These are phyloP conservation scores for Leptura quadrifasciata DNA, from an alignment of 2,888 invertebrate species.

Conservation along the genomic window DNA sequence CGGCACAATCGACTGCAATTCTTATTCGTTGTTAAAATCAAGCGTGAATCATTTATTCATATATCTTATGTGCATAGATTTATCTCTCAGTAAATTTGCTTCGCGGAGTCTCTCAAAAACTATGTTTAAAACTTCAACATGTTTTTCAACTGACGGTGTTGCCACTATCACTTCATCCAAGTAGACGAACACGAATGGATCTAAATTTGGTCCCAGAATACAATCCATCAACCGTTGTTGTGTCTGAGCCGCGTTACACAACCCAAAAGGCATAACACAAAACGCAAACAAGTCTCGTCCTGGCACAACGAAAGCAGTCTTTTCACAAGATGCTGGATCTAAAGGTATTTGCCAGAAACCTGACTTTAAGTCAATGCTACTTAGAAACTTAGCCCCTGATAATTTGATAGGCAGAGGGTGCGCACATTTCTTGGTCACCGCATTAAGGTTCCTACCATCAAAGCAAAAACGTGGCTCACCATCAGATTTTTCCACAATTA, in stretches of 20 bases:
- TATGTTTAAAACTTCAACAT: conserved; percentile 8
- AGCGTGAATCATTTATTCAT: background rate
- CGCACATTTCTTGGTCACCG: too few relatives aligned
- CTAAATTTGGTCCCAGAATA: background rate
- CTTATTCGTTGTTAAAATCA: too few relatives aligned
- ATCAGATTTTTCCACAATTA: conserved; percentile 40
- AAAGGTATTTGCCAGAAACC: background rate
- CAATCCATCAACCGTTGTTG: conserved; percentile 3
- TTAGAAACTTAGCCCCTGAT: conserved; percentile 6
- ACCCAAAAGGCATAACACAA: too few relatives aligned
- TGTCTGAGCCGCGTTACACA: background rate
- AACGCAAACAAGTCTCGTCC: too few relatives aligned
- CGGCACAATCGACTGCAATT: too few relatives aligned
- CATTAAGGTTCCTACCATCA: too few relatives aligned
- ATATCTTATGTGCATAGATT: background rate
- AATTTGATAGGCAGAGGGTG: background rate
- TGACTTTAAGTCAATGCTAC: background rate
- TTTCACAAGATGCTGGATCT: conserved; percentile 1
- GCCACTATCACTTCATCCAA: conserved; percentile 7
- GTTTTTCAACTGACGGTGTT: background rate
- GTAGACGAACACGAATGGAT: conserved; percentile 10
- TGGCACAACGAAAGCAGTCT: too few relatives aligned
- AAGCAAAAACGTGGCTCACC: too few relatives aligned
- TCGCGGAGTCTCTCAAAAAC: background rate
- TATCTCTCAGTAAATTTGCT: background rate